These are phyloP conservation scores for Lycocerus yunnanus DNA, from an alignment of 2,888 invertebrate species.

Conservation along the genomic window DNA sequence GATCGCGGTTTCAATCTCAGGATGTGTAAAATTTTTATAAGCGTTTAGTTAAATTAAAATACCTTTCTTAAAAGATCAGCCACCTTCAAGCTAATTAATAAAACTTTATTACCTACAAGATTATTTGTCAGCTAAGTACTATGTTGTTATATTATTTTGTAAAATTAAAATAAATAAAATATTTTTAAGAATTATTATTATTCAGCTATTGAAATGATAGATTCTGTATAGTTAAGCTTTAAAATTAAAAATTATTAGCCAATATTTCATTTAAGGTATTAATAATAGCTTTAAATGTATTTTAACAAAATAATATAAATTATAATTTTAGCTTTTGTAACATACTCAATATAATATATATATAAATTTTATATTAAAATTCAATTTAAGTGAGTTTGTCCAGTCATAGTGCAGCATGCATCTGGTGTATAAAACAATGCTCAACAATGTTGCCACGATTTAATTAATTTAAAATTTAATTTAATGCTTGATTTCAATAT, in stretches of 20 bases:
- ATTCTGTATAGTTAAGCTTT: background rate
- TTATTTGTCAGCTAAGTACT: no score
- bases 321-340: background rate
- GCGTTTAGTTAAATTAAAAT: no score
- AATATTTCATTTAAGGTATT: background rate
- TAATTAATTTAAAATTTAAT: slow-evolving; percentile 24
- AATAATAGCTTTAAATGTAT: background rate
- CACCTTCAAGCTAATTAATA: no score
- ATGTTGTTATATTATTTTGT: background rate
- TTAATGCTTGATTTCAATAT: slow-evolving; percentile 27
- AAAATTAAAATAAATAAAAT: background rate
- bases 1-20: no score
- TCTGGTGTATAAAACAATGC: background rate
- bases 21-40: no score
- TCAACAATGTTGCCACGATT: slow-evolving; percentile 2
- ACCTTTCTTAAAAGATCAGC: no score
- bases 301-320: background rate
- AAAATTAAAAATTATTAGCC: background rate
- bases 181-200: background rate
- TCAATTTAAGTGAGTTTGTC: background rate
- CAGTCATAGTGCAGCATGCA: background rate
- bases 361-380: background rate
- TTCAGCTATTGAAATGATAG: background rate
- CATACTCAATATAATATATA: no score
- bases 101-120: no score